Evolutionary conservation across 1,140 invertebrate genomes (phyloP).

Genomic region (Drosophila tsacasi): DNA sequence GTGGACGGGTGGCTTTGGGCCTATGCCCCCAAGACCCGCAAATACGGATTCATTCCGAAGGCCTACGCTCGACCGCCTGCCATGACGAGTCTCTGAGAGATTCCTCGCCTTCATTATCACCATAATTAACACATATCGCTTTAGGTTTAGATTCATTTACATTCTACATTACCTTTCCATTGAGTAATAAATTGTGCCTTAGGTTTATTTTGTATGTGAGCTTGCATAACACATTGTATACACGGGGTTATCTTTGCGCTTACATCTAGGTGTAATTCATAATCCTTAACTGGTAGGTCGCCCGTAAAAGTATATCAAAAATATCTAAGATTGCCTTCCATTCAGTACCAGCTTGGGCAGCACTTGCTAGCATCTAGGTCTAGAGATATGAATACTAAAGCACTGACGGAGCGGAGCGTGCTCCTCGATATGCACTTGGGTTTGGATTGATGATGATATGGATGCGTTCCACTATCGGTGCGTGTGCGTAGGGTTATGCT

Average conservation of each 20-base stretch:
- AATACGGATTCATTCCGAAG: conserved; percentile 98
- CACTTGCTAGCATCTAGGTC: conserved; percentile 33
- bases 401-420: conserved; percentile 42
- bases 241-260: conserved; percentile 19
- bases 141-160: background rate
- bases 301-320: conserved; percentile 46
- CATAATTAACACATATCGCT: conserved; percentile 1
- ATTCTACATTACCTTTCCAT: conserved; percentile 11
- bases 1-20: conserved; percentile 98
- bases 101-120: background rate
- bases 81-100: conserved; percentile 91
- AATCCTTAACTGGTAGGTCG: conserved; percentile 21
- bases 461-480: conserved; percentile 15
- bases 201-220: conserved; percentile 52
- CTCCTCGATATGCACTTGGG: conserved; percentile 66
- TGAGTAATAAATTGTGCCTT: conserved; percentile 49
- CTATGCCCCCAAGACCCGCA: conserved; percentile 95
- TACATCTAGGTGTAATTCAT: conserved; percentile 32
- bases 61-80: conserved; percentile 96
- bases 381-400: conserved; percentile 68
- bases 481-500: conserved; percentile 61
- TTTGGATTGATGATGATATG: conserved; percentile 51
- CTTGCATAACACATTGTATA: conserved; percentile 44
- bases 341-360: conserved; percentile 33
- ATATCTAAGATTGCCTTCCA: conserved; percentile 29